Evolutionary conservation across 2,113 vertebrate species (phyloP).

Genomic region (Strix uralensis): DNA sequence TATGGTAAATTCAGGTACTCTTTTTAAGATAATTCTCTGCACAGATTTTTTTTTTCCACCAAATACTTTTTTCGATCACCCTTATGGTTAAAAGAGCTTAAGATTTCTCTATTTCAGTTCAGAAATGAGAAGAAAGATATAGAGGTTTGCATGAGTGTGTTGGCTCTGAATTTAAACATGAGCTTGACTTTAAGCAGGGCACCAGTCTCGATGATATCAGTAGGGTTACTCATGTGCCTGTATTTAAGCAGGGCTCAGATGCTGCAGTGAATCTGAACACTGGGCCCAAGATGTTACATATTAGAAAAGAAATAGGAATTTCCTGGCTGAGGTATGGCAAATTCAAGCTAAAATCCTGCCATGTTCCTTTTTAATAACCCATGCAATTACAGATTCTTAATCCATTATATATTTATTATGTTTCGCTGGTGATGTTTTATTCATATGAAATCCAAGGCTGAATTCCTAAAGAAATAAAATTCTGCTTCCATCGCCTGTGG

Average conservation of each 20-base stretch:
- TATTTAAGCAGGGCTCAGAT: background rate
- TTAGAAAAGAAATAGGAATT: background rate
- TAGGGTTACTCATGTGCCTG: background rate
- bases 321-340: background rate
- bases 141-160: background rate
- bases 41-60: no score
- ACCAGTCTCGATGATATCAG: rapidly evolving
- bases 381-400: background rate
- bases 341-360: background rate
- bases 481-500: background rate
- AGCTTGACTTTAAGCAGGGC: background rate
- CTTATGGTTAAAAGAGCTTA: background rate
- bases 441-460: background rate
- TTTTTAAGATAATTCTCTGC: background rate
- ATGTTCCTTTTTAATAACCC: background rate
- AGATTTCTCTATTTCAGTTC: background rate
- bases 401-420: background rate
- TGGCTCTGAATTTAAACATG: background rate
- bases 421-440: background rate
- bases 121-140: background rate
- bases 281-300: background rate
- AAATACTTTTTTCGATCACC: background rate
- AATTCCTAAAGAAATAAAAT: background rate
- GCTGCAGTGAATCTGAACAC: background rate
- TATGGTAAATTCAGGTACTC: background rate